Base-by-base conservation (phyloP, 2,113 vertebrate genomes). In the Promerops cafer region DNA sequence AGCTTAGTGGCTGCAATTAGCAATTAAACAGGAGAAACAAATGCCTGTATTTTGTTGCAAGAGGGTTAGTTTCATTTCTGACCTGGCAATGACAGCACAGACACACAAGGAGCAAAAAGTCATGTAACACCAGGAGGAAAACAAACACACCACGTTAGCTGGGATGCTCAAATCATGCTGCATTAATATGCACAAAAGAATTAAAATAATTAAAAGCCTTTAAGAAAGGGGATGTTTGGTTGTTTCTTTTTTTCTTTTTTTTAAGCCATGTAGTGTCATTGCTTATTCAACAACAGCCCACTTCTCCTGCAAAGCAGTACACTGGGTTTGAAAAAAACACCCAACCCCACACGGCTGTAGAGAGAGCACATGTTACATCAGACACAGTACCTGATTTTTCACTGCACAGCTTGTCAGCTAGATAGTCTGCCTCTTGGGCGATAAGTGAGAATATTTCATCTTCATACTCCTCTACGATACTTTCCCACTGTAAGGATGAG, bases 341-440 rank as follows among this genome's bases (percentile, higher is more conserved):
- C 90, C 90, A 93, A 91, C 94, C 96, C 94, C 96, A 91, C 96
- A 94, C 77, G 54, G 83, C 90, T 96, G 91, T 84, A 95, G 72
- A 82, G 94, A 49, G 90, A 96, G 96, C 95, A 96, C 96, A 91
- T 92, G 97, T 96, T 95, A 96, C 95, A 97, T 97, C 97, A 97
- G 97, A 97, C 97, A 98, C 96, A 96, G 91, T 99, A 99, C 99
- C 99, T 99, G 99, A 98, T 93, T 98, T 96, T 96, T 96, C 96
- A 93, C 88, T 97, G 98, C 99, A 99, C 96, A 99, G 98, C 97
- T 98, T 98, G 97, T 98, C 97, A 77, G 98, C 98, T 87, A 98
- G 97, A 94, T 93, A 78, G 77, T 96, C 97, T 86, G 95, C 90
- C 93, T 98, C 97, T 94, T 93, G 98, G 96, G 98, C 91, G 96